Evolutionary conservation across 1,140 invertebrate genomes (phyloP).

Genomic region (Heterodera schachtii): DNA sequence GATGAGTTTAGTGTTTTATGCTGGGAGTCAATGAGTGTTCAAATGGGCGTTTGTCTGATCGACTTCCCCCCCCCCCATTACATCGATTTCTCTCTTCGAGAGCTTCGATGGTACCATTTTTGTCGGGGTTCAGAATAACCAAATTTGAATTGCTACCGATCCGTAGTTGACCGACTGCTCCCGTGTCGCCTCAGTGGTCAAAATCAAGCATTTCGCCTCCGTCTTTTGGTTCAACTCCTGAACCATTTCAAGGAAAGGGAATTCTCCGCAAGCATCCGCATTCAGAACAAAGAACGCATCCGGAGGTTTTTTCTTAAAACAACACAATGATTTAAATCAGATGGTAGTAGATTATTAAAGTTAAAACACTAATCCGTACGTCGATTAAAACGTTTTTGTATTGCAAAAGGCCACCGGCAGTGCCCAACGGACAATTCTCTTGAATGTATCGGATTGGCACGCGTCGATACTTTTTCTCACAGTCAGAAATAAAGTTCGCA

Average conservation of each 20-base stretch:
- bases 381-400: conserved; percentile 75
- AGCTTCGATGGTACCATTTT: too few species aligned
- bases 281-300: conserved; percentile 92
- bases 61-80: too few species aligned
- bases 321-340: not conserved
- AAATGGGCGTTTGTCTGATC: too few species aligned
- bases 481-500: conserved; percentile 68
- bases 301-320: conserved; percentile 72
- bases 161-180: conserved; percentile 61
- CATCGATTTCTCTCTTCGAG: too few species aligned
- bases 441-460: conserved; percentile 78
- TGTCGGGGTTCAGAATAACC: too few species aligned
- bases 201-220: conserved; percentile 49
- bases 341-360: not conserved
- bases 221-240: conserved; percentile 74
- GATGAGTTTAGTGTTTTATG: not conserved
- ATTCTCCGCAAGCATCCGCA: conserved; percentile 95
- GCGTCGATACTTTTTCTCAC: conserved; percentile 42
- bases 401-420: conserved; percentile 94
- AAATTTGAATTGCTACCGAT: conserved; percentile 31
- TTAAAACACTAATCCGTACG: conserved; percentile 23
- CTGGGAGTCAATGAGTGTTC: not conserved
- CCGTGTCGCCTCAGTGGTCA: conserved; percentile 63
- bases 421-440: conserved; percentile 90
- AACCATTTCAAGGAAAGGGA: conserved; percentile 84